phyloP scores from a whole-genome alignment of 2,113 vertebrate genomes.

The Dryoscopus gambensis region DNA sequence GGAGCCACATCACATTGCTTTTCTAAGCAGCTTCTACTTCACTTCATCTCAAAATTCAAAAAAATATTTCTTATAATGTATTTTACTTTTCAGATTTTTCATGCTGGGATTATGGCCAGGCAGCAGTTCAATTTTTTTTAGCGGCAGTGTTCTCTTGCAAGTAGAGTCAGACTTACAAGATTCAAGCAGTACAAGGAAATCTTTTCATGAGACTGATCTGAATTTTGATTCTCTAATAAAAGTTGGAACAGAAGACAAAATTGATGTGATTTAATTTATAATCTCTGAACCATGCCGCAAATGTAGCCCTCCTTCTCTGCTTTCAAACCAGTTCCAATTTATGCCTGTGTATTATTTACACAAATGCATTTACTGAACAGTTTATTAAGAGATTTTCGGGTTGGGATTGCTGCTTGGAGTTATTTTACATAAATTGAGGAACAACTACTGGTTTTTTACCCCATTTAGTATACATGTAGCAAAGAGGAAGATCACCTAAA shows the following conservation, averaged over 20 bases:
- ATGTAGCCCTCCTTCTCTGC: background rate
- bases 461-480: background rate
- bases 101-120: background rate
- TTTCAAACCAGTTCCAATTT: background rate
- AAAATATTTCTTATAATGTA: background rate
- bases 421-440: conserved; percentile 4
- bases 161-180: background rate
- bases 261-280: conserved; percentile 51
- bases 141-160: background rate
- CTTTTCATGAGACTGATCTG: conserved; percentile 20
- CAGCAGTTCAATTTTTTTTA: background rate
- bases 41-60: background rate
- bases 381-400: conserved; percentile 38
- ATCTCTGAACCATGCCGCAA: background rate
- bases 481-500: background rate
- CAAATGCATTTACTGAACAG: conserved; percentile 20
- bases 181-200: background rate
- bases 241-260: conserved; percentile 29
- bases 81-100: background rate
- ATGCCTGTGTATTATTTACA: conserved; percentile 5
- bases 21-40: background rate
- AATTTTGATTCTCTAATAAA: conserved; percentile 58
- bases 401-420: background rate
- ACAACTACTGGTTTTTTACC: background rate
- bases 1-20: background rate